These are phyloP conservation scores for Nymphalis urticae DNA, from an alignment of 2,888 invertebrate species.

Conservation along the genomic window DNA sequence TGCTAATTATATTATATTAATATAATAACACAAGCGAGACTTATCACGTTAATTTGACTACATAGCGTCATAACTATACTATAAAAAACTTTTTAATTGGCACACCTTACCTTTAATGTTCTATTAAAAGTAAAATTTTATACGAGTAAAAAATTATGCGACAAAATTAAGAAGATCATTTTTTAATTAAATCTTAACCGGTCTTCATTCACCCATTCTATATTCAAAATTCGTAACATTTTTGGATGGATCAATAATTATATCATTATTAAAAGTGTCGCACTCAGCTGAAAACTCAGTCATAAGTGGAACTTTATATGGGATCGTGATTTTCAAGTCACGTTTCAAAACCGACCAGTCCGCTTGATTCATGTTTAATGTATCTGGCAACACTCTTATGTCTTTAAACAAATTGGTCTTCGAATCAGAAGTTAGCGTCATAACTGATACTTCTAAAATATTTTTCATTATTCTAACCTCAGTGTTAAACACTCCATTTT, in stretches of 20 bases:
- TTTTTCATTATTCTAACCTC: not conserved
- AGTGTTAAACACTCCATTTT: not conserved
- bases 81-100: no score
- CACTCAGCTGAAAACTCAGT: not conserved
- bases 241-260: not conserved
- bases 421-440: no score
- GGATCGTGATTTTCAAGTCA: slow-evolving; percentile 7
- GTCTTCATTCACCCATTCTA: not conserved
- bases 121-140: no score
- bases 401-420: not conserved
- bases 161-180: no score
- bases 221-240: not conserved
- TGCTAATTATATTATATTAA: no score
- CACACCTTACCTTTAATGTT: no score
- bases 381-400: slow-evolving; percentile 7
- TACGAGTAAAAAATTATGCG: no score
- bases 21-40: no score
- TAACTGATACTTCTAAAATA: not conserved
- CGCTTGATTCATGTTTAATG: not conserved
- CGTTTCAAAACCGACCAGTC: not conserved
- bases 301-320: slow-evolving; percentile 12
- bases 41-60: no score
- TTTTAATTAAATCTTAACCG: no score
- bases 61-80: no score
- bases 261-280: not conserved